phyloP scores from a whole-genome alignment of 2,113 vertebrate species.

The Spheniscus mendiculus region DNA sequence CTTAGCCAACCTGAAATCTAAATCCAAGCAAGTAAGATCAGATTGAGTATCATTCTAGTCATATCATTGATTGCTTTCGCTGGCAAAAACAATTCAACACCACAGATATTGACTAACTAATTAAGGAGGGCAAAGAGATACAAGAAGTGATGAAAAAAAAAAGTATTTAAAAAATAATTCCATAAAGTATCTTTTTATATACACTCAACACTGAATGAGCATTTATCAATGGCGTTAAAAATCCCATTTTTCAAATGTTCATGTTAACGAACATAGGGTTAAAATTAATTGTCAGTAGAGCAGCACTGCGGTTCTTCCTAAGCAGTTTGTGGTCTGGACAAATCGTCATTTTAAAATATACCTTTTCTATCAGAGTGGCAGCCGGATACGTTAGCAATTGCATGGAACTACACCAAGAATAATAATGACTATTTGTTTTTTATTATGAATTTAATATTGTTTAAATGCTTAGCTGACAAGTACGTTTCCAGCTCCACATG shows the following conservation, averaged over 20 bases:
- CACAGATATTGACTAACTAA: not conserved
- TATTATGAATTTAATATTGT: conserved; percentile 59
- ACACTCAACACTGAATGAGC: not conserved
- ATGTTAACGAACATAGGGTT: not conserved
- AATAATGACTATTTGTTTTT: conserved; percentile 33
- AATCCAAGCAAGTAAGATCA: not conserved
- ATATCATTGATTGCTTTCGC: not conserved
- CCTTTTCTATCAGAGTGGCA: not conserved
- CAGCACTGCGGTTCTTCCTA: not conserved
- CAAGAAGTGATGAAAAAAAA: not conserved
- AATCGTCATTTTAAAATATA: not conserved
- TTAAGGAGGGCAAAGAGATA: not conserved
- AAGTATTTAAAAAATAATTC: not conserved
- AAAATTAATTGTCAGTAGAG: not conserved
- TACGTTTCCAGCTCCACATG: conserved; percentile 33
- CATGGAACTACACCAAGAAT: not conserved
- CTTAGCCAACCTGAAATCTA: not conserved
- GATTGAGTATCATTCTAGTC: not conserved
- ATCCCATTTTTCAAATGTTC: not conserved
- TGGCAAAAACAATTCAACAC: not conserved
- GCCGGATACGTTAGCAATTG: not conserved
- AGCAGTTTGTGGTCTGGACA: not conserved
- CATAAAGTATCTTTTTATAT: not conserved
- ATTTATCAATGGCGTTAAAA: not conserved
- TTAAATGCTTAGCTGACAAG: conserved; percentile 44